Base-by-base conservation (phyloP, 2,888 invertebrate species). In the Arge pagana region DNA sequence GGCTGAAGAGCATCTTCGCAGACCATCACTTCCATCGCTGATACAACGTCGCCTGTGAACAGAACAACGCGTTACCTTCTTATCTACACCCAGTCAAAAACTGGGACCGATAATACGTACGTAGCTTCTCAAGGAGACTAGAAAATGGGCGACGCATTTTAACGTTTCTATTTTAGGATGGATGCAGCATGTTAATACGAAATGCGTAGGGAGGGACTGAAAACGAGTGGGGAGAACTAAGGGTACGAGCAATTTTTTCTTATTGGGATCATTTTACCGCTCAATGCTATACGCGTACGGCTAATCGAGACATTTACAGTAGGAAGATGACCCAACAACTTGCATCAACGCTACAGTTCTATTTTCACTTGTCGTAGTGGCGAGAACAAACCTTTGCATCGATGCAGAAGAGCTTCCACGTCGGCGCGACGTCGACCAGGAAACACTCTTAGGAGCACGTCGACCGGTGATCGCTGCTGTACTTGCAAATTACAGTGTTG, bases 21-120 rank as follows among this genome's bases (percentile, higher is more conserved):
- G 10, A 92, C 83, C 82, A 96, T 87, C 70, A 90, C 85, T 71
- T 96, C 96, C 85, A 96, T 96, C 0, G 96, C 94, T 62, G 93
- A 89, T 0, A 96, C 86, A 0, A 94, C 90, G 72, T 96, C 95
- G 0, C 93, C 93, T 82, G 64, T 13, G 52, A 39, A n/a, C 39
- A 39, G 39, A 39, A 15, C 16, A 15, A 13, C 33, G 16, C 33
- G 7, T 13, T 33, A 16, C 33, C 13, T 33, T 33, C 33, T 33
- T 10, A 33, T 28, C 8, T 28, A 10, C n/a, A n/a, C n/a, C 28
- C 28, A 10, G 28, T 28, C n/a, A n/a, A n/a, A n/a, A n/a, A n/a
- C n/a, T n/a, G n/a, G 11, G 11, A 11, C 16, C 7, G 33, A 11
- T 33, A 33, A 13, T 33, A 1, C 8, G 33, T 15, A 16, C 33